Base-by-base conservation (phyloP, 2,888 invertebrate genomes). In the Salpingus planirostris region DNA sequence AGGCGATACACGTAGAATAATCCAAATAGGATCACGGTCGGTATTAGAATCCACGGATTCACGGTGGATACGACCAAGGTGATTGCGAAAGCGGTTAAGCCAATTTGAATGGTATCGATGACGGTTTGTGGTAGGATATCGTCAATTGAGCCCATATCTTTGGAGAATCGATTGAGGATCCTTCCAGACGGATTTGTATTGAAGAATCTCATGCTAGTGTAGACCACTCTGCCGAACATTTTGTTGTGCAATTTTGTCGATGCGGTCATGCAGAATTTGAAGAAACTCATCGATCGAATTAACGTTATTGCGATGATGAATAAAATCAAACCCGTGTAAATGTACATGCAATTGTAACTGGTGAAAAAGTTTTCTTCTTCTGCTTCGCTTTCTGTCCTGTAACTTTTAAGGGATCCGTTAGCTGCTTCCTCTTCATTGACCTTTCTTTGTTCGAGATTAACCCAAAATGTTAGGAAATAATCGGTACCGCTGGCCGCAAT, bases 401-500 rank as follows among this genome's bases (percentile, higher is more conserved):
- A 66, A 6, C 8, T 8, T 18, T 18, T 18, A 18, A 33, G 24
- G 15, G 33, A 29, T 14, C 11, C 11, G 23, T 23, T 23, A 6
- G 18, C 8, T 5, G 18, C 18, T 8, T 23, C 23, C 11, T 10
- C 18, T 18, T 8, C 23, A 10, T 4, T 8, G 10, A 6, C 10
- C 23, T 8, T 5, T 6, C 27, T 27, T 48, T 51, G 50, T 37
- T 56, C 57, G 26, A 55, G 33, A 37, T 56, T 58, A 1, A 58
- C 54, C 58, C 86, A 88, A 54, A 73, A 77, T 3, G 81, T 74
- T 4, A 87, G 73, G 68, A 84, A 89, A 65, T 78, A 86, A 59
- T 89, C 89, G 1, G 80, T 75, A 3, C 74, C 73, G 6, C 85
- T 87, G 1, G 80, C 83, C 21, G 80, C 62, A 3, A 73, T 47